Percentiles rank a stretch among this genome's conserved stretches.
Conservation (phyloP, 1,140 invertebrate species). For the Drosophila teissieri region DNA sequence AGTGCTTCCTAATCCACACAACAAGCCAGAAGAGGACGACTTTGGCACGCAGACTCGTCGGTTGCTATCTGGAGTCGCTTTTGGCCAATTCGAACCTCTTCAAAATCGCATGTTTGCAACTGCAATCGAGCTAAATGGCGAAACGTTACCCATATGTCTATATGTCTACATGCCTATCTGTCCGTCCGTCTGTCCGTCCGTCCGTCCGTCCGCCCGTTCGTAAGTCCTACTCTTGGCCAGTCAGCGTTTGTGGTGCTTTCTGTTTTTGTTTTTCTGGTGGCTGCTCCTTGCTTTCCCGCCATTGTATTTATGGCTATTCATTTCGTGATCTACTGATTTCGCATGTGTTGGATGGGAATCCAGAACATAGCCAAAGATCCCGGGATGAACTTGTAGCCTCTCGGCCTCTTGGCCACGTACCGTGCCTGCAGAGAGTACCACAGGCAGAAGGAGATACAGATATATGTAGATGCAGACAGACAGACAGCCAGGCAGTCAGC, state of each 20-base stretch:
- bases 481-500: not conserved
- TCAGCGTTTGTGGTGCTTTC: conserved; percentile 15
- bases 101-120: conserved; percentile 81
- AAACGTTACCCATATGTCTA: conserved; percentile 73
- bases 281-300: conserved; percentile 49
- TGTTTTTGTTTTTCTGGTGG: conserved; percentile 20
- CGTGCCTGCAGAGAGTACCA: conserved; percentile 37
- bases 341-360: conserved; percentile 80
- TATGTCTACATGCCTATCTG: conserved; percentile 63
- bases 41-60: conserved; percentile 30
- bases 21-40: conserved; percentile 15
- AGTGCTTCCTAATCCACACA: conserved; percentile 41
- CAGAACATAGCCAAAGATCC: conserved; percentile 42
- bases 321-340: conserved; percentile 82
- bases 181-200: conserved; percentile 28
- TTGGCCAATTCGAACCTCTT: conserved; percentile 76
- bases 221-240: conserved; percentile 8
- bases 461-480: conserved; percentile 22
- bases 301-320: conserved; percentile 82
- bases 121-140: conserved; percentile 78
- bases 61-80: conserved; percentile 36
- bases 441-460: conserved; percentile 47
- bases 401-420: conserved; percentile 66
- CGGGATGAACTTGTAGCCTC: conserved; percentile 68
- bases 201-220: conserved; percentile 5